Base-by-base conservation (phyloP, 2,797 vertebrate genomes). In the Remorina albescens region DNA sequence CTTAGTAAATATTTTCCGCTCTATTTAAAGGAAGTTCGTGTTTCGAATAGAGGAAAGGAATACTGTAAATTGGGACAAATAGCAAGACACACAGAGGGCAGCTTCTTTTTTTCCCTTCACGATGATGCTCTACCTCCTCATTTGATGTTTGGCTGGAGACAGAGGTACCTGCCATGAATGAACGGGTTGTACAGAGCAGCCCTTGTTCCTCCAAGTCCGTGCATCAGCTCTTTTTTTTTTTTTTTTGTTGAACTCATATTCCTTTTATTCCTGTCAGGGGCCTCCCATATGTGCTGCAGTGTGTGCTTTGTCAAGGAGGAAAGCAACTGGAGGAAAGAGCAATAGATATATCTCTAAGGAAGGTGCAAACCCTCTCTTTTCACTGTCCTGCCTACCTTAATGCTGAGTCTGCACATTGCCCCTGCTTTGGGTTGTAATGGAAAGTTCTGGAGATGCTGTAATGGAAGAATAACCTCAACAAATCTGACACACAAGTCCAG, bases 181-280 rank as follows among this genome's bases (percentile, higher is more conserved):
- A 85, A 79, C 18, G 54, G 71, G 37, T 80, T 67, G 59, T 77
- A 94, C 91, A 94, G 90, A 92, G 90, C 68, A 26, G 67, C 65
- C 89, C 87, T 93, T 94, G 92, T 93, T 92, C 80, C 83, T 84
- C 56, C 50, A 81, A 89, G 55, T 86, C 75, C 81, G 68, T 85
- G 86, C 87, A 88, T 90, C 89, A 89, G 87, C 88, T 74, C 28
- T 72, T 81, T 86, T 77, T 81, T 41, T 8, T 41, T 8, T 39
- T 78, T 85, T 8, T 41, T 8, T 39, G 76, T 85, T 74, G 81
- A 89, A 89, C 72, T 84, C 83, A 82, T 90, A 92, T 91, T 93
- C 88, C 89, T 91, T 85, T 88, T 90, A 92, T 91, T 93, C 88
- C 89, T 91, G 86, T 88, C 86, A 87, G 84, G 87, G 88, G 86